Percentiles rank a stretch among this genome's conserved stretches.
These are phyloP conservation scores for Junco hyemalis DNA, from an alignment of 2,113 vertebrate genomes.

Conservation along the genomic window DNA sequence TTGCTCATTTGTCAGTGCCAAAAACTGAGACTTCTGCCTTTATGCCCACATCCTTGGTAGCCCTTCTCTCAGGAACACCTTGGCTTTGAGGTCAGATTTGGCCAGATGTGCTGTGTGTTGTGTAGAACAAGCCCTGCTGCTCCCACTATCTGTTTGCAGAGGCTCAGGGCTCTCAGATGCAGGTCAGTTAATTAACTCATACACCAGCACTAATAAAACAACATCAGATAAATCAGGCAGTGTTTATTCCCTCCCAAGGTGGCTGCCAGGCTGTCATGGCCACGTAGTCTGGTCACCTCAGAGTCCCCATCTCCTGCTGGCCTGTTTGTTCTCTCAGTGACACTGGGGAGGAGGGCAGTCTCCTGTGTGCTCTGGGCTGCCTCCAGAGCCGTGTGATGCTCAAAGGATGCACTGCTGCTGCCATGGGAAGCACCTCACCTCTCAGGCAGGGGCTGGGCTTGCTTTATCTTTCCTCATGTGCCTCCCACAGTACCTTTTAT, in stretches of 20 bases:
- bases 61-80: not conserved
- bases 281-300: not conserved
- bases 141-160: not conserved
- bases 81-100: not conserved
- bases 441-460: not conserved
- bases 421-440: constrained; percentile 2
- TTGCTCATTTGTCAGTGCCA: not conserved
- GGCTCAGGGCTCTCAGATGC: not conserved
- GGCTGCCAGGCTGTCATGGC: not conserved
- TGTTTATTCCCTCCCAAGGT: not conserved
- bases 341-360: not conserved
- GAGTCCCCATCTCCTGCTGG: not conserved
- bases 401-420: not conserved
- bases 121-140: not conserved
- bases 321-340: not conserved
- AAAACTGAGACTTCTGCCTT: not conserved
- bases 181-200: not conserved
- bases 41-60: not conserved
- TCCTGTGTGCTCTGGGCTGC: not conserved
- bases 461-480: not conserved
- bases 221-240: not conserved
- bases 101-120: not conserved
- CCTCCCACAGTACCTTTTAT: not conserved
- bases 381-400: not conserved
- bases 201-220: not conserved